Percentiles rank a stretch among this genome's conserved stretches.
Conservation (phyloP, 1,140 invertebrate genomes). For the Penaeus indicus region DNA sequence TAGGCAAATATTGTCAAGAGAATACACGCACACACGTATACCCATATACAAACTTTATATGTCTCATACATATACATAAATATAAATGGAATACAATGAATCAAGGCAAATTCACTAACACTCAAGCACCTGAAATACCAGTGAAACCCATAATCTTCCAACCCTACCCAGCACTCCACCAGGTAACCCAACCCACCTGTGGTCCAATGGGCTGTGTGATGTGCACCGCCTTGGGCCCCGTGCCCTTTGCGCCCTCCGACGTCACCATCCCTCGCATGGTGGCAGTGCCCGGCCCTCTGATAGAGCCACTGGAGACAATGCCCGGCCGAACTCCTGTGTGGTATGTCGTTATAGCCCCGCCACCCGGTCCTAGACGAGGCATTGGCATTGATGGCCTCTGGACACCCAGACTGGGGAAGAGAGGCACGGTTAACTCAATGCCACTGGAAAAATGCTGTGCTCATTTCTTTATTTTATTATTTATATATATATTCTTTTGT, state of each 20-base stretch:
- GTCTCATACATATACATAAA: too few relatives aligned
- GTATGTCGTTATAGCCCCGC: conserved; percentile 49
- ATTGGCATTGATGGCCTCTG: conserved; percentile 32
- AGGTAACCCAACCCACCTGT: conserved; percentile 37
- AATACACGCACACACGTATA: too few relatives aligned
- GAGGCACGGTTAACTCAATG: background rate
- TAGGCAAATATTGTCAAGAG: background rate
- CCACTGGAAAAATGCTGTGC: too few relatives aligned
- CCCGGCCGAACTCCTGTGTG: conserved; percentile 39
- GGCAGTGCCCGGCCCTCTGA: conserved; percentile 34
- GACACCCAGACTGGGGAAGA: conserved; percentile 32
- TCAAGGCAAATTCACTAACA: too few relatives aligned
- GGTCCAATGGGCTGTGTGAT: conserved; percentile 49
- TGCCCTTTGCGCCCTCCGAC: conserved; percentile 20
- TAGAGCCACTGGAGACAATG: conserved; percentile 26
- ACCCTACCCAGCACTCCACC: background rate
- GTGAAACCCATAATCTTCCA: background rate
- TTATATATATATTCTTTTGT: background rate
- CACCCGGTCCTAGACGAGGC: conserved; percentile 33
- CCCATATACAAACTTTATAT: too few relatives aligned
- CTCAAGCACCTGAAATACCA: too few relatives aligned
- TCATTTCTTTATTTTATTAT: background rate
- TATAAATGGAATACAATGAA: too few relatives aligned
- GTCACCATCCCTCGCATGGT: conserved; percentile 41
- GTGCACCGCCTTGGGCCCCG: conserved; percentile 49